Conservation (phyloP, 2,888 invertebrate species). For the Hemistola chrysoprasaria region DNA sequence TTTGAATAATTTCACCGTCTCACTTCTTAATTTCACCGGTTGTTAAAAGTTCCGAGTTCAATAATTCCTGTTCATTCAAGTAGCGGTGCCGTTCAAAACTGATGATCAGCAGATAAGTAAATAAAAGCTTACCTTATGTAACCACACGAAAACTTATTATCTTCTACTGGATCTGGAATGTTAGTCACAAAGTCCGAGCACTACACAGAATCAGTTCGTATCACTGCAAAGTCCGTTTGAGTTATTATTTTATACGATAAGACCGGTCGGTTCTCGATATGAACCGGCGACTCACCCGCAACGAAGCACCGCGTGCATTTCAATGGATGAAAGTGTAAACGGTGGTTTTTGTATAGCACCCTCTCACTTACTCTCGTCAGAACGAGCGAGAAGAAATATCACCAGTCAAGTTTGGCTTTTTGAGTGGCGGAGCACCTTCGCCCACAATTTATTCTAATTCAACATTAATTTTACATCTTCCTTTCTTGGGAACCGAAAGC, state of each 20-base stretch:
- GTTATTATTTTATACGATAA: slow-evolving; percentile 61
- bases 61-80: slow-evolving; percentile 10
- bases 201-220: slow-evolving; percentile 49
- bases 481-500: slow-evolving; percentile 21
- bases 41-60: slow-evolving; percentile 5
- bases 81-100: slow-evolving; percentile 6
- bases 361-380: slow-evolving; percentile 56
- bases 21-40: too few relatives aligned
- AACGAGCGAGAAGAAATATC: slow-evolving; percentile 52
- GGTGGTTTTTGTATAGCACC: slow-evolving; percentile 78
- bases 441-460: slow-evolving; percentile 71
- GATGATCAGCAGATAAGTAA: slow-evolving; percentile 6
- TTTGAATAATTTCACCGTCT: too few relatives aligned
- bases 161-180: slow-evolving; percentile 11
- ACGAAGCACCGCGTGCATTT: slow-evolving; percentile 77
- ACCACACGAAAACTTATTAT: slow-evolving; percentile 9
- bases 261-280: slow-evolving; percentile 61
- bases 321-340: slow-evolving; percentile 80
- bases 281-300: slow-evolving; percentile 69
- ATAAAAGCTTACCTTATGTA: slow-evolving; percentile 22
- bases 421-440: slow-evolving; percentile 65
- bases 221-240: slow-evolving; percentile 47
- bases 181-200: slow-evolving; percentile 30
- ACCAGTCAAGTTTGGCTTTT: slow-evolving; percentile 58
- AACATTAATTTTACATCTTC: slow-evolving; percentile 47